A percentile compares a stretch with the other conserved stretches of the same genome.
Conservation (phyloP, 1,140 invertebrate species). For the Agrilus planipennis region DNA sequence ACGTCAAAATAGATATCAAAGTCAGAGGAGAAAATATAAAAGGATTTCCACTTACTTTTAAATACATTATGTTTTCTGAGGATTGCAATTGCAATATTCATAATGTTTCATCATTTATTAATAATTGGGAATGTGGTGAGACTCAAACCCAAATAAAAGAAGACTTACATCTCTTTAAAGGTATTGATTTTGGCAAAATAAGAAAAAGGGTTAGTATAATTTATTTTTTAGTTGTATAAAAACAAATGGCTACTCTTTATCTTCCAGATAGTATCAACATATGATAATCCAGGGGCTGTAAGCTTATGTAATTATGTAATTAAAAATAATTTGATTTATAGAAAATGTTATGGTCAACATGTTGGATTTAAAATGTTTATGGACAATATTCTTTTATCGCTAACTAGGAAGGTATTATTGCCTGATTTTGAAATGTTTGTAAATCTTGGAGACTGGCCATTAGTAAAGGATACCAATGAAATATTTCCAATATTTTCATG, state of each 20-base stretch:
- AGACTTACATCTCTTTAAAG: conserved; percentile 60
- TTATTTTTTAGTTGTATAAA: conserved; percentile 6
- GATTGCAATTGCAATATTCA: conserved; percentile 71
- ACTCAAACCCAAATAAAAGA: conserved; percentile 58
- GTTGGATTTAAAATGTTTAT: conserved; percentile 95
- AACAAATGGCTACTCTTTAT: neutral
- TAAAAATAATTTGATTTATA: conserved; percentile 72
- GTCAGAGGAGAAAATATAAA: conserved; percentile 54
- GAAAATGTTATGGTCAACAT: conserved; percentile 86
- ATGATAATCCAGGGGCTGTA: conserved; percentile 57
- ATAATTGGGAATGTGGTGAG: conserved; percentile 52
- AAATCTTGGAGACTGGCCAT: conserved; percentile 93
- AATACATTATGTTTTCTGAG: conserved; percentile 64
- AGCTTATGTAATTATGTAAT: conserved; percentile 88
- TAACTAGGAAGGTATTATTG: conserved; percentile 69
- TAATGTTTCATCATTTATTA: conserved; percentile 52
- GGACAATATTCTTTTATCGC: conserved; percentile 75
- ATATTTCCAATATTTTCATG: conserved; percentile 86
- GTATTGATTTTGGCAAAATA: conserved; percentile 59
- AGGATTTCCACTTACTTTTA: conserved; percentile 51
- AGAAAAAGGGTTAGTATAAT: conserved; percentile 42
- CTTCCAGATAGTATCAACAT: conserved; percentile 27
- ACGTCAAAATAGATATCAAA: conserved; percentile 57
- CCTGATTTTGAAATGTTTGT: conserved; percentile 86
- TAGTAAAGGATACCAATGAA: conserved; percentile 42